These are phyloP conservation scores for Crossaster papposus DNA, from an alignment of 53 echinoderm and acorn worm species.

Conservation along the genomic window DNA sequence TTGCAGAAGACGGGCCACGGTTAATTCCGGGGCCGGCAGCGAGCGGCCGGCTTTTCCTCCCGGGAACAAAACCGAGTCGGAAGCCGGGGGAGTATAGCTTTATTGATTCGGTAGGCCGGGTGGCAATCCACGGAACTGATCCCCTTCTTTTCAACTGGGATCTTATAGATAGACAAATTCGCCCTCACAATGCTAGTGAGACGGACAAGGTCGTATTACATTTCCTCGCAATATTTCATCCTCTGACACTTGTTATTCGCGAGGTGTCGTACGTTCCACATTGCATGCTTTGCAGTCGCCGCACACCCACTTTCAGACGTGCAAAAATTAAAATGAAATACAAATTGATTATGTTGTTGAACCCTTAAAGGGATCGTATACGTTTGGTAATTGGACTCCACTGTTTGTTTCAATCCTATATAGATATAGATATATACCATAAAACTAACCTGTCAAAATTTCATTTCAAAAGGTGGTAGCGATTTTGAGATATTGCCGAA, in stretches of 20 bases:
- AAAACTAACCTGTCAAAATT: too few relatives aligned
- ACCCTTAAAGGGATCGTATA: too few relatives aligned
- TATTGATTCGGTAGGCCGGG: background rate
- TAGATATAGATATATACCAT: too few relatives aligned
- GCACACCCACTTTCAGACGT: too few relatives aligned
- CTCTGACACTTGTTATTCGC: background rate
- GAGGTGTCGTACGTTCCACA: background rate
- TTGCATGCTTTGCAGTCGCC: too few relatives aligned
- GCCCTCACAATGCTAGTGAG: background rate
- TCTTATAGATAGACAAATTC: background rate
- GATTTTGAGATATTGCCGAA: too few relatives aligned
- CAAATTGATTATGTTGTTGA: too few relatives aligned
- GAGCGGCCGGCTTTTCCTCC: background rate
- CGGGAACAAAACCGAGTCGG: background rate
- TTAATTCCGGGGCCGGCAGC: background rate
- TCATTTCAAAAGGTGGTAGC: too few relatives aligned
- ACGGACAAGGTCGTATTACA: constrained; percentile 1
- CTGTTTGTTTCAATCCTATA: too few relatives aligned
- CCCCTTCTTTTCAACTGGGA: background rate
- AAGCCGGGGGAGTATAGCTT: background rate
- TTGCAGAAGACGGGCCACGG: background rate
- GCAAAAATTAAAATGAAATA: too few relatives aligned
- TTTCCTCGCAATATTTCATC: background rate
- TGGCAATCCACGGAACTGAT: background rate
- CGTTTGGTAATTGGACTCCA: too few relatives aligned